Evolutionary conservation across 2,113 vertebrate genomes (phyloP), one percentile per base, ranked within the genome.

Genomic region (Forbesichthys agassizii): DNA sequence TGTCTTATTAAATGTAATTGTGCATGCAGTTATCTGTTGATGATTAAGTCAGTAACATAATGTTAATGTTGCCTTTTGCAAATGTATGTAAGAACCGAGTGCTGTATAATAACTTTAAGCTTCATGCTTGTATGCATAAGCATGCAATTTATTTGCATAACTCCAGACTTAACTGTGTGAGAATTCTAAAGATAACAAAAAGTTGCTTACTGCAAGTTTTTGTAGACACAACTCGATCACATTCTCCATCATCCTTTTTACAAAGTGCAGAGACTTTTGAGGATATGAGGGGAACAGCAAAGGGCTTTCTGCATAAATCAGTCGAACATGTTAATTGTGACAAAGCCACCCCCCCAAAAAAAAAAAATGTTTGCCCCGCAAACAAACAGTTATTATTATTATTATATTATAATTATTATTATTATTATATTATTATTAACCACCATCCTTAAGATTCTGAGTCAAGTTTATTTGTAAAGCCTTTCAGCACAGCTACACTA

Each of bases 241-340:
- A 0, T 56, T 91, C 78, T 98, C 96, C 97, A 99, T 99, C 86
- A 94, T 92, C 83, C 93, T 95, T 91, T 97, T 98, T 68, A 99
- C 96, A 81, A 95, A 98, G 88, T 98, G 96, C 79, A 99, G 76
- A 11, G 98, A 99, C 77, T 99, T 99, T 85, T 97, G 93, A 49
- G 95, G 95, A 80, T 95, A 95, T 49, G 96, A 97, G 49, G 97
- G 95, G 89, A 98, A 99, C 77, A 99, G 91, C 88, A 99, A 87
- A 5, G 96, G 94, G 66, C 96, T 98, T 85, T 96, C 97, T 99
- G 79, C 42, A 89, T 42, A 88, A 76, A 75, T 7, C 20, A 68
- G 58, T 48, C 0, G 64, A 47, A 33, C 3, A 66, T 12, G 46
- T 42, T 4, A 14, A 67, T 51, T 53, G 3, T 68, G 36, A 61